Percentiles rank a stretch among this genome's conserved stretches.
Conservation (phyloP, 2,113 vertebrate species). For the Lanius ludovicianus region DNA sequence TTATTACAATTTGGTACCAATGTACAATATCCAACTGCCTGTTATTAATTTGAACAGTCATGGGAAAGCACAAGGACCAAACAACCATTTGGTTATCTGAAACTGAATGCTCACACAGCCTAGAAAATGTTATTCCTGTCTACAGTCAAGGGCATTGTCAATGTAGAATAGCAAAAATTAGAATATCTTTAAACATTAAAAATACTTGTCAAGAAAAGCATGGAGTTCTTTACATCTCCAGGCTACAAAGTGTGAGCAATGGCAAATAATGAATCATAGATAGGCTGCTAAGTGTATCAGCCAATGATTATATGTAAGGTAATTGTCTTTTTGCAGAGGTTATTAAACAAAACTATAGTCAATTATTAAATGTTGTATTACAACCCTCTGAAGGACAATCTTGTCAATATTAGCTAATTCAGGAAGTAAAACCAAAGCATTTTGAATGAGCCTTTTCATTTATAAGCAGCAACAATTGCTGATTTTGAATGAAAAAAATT, state of each 20-base stretch:
- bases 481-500: neutral
- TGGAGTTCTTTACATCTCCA: neutral
- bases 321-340: slow-evolving; percentile 68
- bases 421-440: neutral
- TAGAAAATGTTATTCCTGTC: neutral
- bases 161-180: neutral
- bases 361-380: slow-evolving; percentile 70
- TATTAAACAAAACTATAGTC: slow-evolving; percentile 70
- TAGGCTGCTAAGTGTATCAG: slow-evolving; percentile 63
- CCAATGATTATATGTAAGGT: slow-evolving; percentile 57
- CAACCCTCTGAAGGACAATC: slow-evolving; percentile 63
- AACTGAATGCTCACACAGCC: neutral
- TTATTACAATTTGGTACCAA: neutral
- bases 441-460: neutral
- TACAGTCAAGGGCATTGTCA: neutral
- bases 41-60: neutral
- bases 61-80: neutral
- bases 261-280: slow-evolving; percentile 57
- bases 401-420: slow-evolving; percentile 6
- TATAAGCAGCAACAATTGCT: neutral
- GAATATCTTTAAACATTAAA: neutral
- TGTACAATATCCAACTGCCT: neutral
- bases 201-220: neutral
- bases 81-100: neutral
- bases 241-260: slow-evolving; percentile 1